Base-by-base conservation (phyloP, 2,113 vertebrate species). In the Oryzias curvinotus region DNA sequence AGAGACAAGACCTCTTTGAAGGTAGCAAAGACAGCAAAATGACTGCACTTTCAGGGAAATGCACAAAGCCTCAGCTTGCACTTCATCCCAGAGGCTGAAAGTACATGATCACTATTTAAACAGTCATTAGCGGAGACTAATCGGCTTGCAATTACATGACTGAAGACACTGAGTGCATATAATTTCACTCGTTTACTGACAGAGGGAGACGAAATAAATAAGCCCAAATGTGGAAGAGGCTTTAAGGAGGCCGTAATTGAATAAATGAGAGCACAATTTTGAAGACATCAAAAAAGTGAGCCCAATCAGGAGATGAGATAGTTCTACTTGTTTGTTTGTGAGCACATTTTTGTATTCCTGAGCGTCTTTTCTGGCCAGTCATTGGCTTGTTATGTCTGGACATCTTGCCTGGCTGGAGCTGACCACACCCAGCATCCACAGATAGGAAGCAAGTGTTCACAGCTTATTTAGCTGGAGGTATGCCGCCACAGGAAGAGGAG, bases 401-500 rank as follows among this genome's bases (percentile, higher is more conserved):
- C 64, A 69, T 85, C 84, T 83, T 84, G 77, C 45, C 45, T 18
- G 4, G 69, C 68, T 51, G 54, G 19, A 59, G 57, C 30, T 7
- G 57, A 87, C 80, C 84, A 84, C 85, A 85, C 88, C 88, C 81
- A 63, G 68, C 36, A 16, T 50, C n/a, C 57, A 68, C 46, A 65
- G 58, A 70, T 50, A 62, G 45, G 75, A 52, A 57, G 19, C 65
- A 50, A 62, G 73, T 65, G 69, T 71, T 78, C 65, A 86, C 13
- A 4, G 59, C 42, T 69, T 74, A 77, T 84, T 80, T 73, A 63
- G 14, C 56, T 42, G 14, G 61, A 76, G 64, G 49, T 70, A 83
- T 80, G 56, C 42, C 19, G 51, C 14, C 53, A 49, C 16, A 46
- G 65, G 48, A 21, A n/a, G 51, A 25, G 43, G 36, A 28, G 7